A percentile compares a stretch with the other conserved stretches of the same genome.
Conservation (phyloP, 2,113 vertebrate species). For the Sterna hirundo region DNA sequence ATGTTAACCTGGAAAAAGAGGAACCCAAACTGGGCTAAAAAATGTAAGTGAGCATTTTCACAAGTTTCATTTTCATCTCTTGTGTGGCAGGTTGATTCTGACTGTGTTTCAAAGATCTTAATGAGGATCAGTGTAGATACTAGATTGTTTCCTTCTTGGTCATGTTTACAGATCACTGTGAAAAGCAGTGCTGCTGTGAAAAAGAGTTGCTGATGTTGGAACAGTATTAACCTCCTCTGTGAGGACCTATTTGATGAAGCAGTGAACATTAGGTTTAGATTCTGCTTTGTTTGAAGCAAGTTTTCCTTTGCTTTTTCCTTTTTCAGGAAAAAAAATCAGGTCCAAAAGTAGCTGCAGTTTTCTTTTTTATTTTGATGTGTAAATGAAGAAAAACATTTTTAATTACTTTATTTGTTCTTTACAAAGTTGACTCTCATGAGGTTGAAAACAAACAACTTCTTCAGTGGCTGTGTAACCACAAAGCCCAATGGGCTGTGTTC, state of each 20-base stretch:
- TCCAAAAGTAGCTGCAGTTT: neutral
- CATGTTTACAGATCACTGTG: neutral
- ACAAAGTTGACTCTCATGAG: neutral
- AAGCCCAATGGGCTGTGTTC: neutral
- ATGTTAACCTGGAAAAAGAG: neutral
- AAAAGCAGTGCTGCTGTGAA: too few relatives aligned
- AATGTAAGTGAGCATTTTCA: neutral
- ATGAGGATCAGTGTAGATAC: neutral
- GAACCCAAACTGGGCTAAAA: neutral
- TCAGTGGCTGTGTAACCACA: neutral
- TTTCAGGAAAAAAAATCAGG: fast-evolving
- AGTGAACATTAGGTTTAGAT: neutral
- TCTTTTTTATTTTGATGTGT: neutral
- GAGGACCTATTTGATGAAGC: neutral
- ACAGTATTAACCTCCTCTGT: neutral
- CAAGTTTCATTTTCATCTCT: neutral
- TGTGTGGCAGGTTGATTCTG: neutral
- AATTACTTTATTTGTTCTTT: neutral
- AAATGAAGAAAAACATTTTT: neutral
- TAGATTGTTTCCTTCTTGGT: neutral
- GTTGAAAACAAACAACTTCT: neutral
- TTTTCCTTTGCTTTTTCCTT: neutral
- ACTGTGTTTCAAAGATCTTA: neutral
- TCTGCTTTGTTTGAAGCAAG: neutral
- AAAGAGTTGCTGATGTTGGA: neutral